A percentile compares a stretch with the other conserved stretches of the same genome.
Conservation (phyloP, 2,797 vertebrate species). For the Iguana delicatissima region DNA sequence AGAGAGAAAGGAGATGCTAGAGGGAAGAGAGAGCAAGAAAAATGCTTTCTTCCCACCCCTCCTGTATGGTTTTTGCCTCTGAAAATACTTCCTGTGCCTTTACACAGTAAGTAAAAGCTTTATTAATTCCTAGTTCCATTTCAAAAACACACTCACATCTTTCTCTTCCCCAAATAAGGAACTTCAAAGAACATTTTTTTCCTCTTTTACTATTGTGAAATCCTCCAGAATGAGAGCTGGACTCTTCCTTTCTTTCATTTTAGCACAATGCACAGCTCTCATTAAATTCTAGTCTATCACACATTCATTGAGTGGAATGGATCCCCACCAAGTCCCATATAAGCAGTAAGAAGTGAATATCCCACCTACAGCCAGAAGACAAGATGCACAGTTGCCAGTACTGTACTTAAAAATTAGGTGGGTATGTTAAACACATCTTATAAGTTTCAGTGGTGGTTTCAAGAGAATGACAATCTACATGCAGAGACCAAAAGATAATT, state of each 20-base stretch:
- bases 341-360: background rate
- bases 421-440: background rate
- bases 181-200: background rate
- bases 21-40: background rate
- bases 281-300: no score
- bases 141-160: background rate
- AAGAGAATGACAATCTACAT: background rate
- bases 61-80: background rate
- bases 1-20: background rate
- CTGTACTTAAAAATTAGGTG: background rate
- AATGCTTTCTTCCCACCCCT: background rate
- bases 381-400: background rate
- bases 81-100: background rate
- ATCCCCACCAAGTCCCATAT: no score
- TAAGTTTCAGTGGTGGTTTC: background rate
- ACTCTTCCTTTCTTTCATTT: background rate
- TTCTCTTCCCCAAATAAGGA: background rate
- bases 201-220: background rate
- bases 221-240: background rate
- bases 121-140: background rate
- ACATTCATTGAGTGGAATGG: background rate
- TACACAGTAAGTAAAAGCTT: background rate
- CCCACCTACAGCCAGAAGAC: background rate
- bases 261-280: background rate
- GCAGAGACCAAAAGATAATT: background rate